Base-by-base conservation (phyloP, 2,797 vertebrate genomes). In the Gallirallus australis region DNA sequence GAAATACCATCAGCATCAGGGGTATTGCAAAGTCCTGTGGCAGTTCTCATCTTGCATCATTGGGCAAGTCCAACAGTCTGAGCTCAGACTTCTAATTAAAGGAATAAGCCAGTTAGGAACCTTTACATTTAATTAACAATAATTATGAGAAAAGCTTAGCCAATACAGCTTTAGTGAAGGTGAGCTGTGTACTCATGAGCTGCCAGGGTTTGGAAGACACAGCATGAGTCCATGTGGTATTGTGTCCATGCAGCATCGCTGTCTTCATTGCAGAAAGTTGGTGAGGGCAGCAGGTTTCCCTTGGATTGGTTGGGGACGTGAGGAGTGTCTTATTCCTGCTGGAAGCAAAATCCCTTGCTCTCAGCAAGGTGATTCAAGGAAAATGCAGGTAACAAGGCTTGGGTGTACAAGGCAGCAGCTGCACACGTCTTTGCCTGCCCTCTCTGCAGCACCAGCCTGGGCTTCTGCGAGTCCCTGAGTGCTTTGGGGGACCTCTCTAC, bases 261-360 rank as follows among this genome's bases (percentile, higher is more conserved):
- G 53, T n/a, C 30, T 66, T 71, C 30, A 77, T 47, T 85, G 76
- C 75, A 79, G 37, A 72, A 76, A 59, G 37, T 71, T 85, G 61
- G 35, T 56, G 70, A 92, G 87, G 84, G 78, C 70, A 68, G 53
- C 68, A 56, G 53, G 48, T 86, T 87, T 86, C 84, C 68, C 83
- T 91, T 77, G 73, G 86, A 92, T 80, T 40, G 8, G 21, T 40
- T 53, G 53, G 6, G 47, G 30, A 57, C 15, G 11, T 12, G 42
- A 64, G 69, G 84, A 75, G 45, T 33, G 18, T 21, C 18, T 57
- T 27, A 8, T 70, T 76, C 73, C 83, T 70, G 30, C 81, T 80
- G 50, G 54, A 92, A 92, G 47, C 42, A 65, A 84, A 81, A 77
- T 66, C 21, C 61, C 23, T 70, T 66, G 19, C 42, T 63, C 6